These are phyloP conservation scores for Chiroxiphia lanceolata DNA, from an alignment of 2,797 vertebrate species.

Conservation along the genomic window DNA sequence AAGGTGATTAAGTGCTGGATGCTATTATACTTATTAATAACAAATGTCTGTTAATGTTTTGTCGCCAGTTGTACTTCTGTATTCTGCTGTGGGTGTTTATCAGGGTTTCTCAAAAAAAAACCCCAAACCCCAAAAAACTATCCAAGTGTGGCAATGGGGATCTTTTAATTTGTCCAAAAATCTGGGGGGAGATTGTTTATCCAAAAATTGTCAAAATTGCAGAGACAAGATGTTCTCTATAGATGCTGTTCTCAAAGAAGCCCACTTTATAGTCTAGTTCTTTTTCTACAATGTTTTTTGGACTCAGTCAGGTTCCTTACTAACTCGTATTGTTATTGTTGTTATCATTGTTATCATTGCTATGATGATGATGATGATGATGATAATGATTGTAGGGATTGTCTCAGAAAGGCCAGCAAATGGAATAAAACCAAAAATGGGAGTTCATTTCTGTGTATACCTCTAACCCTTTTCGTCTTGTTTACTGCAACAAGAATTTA, in stretches of 20 bases:
- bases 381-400: neutral
- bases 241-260: neutral
- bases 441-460: neutral
- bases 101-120: neutral
- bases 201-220: neutral
- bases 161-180: neutral
- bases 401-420: neutral
- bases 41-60: neutral
- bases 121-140: too few species aligned
- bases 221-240: neutral
- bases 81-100: neutral
- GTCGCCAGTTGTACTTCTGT: neutral
- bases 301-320: neutral
- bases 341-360: neutral
- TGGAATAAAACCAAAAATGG: neutral
- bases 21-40: neutral
- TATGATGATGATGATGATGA: neutral
- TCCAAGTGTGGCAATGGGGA: rapidly evolving
- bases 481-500: neutral
- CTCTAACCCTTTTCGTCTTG: neutral
- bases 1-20: neutral
- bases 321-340: neutral
- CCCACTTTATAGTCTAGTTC: neutral
- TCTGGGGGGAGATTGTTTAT: neutral
- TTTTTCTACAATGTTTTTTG: neutral